Evolutionary conservation across 1,140 invertebrate genomes (phyloP), one percentile per base, ranked within the genome.

Genomic region (Pseudomyrmex dendroicus): DNA sequence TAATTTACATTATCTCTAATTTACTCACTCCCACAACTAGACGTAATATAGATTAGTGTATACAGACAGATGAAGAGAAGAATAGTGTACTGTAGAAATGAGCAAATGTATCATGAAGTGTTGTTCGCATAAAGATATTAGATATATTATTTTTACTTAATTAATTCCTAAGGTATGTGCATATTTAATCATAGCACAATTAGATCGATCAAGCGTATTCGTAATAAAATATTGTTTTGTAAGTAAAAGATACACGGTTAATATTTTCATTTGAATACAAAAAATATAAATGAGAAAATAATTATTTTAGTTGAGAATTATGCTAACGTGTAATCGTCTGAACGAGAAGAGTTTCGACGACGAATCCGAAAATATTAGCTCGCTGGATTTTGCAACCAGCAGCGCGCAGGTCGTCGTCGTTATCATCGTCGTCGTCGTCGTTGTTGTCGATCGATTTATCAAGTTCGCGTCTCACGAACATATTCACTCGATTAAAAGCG

Each of bases 371-470:
- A 48, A 62, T 74, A 50, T 10, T 44, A 63, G 57, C 20, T n/a
- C 20, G 44, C 15, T 12, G 12, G n/a, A 66, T 66, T 76, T 66
- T 76, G 44, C 22, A 76, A 20, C 1, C 22, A 25, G 35, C n/a
- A 17, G 35, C n/a, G 22, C 22, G 22, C 22, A 12, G 73, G 10
- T 77, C 62, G 44, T 54, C 17, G 20, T 67, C 46, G n/a, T 35
- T 46, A 4, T 78, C 66, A 56, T 59, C 57, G 10, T 67, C 50
- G 44, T 54, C 12, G 20, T 67, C 56, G 22, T 35, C 62, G 8
- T 78, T 48, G 64, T 50, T 48, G 25, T 10, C 78, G 35, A 70
- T 63, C 82, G 57, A 73, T 66, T 70, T 73, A 80, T 86, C 67
- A 52, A 63, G 62, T 86, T n/a, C 15, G 46, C 73, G 73, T 76